These are phyloP conservation scores for Pygoscelis adeliae DNA, from an alignment of 2,113 vertebrate genomes.

Conservation along the genomic window DNA sequence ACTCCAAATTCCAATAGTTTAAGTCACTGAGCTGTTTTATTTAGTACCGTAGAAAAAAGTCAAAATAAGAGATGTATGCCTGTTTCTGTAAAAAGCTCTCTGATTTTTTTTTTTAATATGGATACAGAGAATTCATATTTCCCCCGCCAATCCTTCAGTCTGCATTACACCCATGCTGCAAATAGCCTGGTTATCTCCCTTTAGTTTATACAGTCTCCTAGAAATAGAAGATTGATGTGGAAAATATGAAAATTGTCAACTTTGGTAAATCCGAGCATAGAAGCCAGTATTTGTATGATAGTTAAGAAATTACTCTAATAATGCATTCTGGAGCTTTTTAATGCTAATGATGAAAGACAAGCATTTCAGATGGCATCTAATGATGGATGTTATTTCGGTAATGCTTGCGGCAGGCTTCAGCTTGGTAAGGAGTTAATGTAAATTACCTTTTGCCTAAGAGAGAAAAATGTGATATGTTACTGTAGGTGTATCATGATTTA, in stretches of 20 bases:
- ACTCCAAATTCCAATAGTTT: not conserved
- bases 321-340: conserved; percentile 43
- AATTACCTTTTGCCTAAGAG: conserved; percentile 31
- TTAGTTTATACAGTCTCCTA: conserved; percentile 10
- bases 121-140: not conserved
- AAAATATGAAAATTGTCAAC: conserved; percentile 64
- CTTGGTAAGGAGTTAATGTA: conserved; percentile 11
- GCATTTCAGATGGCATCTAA: conserved; percentile 54
- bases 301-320: conserved; percentile 65
- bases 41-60: not conserved
- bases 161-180: not conserved
- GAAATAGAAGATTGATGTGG: conserved; percentile 50
- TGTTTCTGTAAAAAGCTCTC: not conserved
- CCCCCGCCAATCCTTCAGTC: not conserved
- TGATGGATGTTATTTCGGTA: conserved; percentile 16
- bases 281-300: conserved; percentile 52
- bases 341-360: conserved; percentile 65
- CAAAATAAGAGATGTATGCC: not conserved
- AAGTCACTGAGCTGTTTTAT: not conserved
- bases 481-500: not conserved
- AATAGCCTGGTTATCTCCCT: conserved; percentile 9
- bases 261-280: conserved; percentile 34
- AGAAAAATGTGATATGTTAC: not conserved
- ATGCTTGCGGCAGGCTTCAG: conserved; percentile 33
- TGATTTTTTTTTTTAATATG: not conserved